A percentile compares a stretch with the other conserved stretches of the same genome.
Evolutionary conservation across 2,888 invertebrate species (phyloP).

Genomic region (Aradus depressus): DNA sequence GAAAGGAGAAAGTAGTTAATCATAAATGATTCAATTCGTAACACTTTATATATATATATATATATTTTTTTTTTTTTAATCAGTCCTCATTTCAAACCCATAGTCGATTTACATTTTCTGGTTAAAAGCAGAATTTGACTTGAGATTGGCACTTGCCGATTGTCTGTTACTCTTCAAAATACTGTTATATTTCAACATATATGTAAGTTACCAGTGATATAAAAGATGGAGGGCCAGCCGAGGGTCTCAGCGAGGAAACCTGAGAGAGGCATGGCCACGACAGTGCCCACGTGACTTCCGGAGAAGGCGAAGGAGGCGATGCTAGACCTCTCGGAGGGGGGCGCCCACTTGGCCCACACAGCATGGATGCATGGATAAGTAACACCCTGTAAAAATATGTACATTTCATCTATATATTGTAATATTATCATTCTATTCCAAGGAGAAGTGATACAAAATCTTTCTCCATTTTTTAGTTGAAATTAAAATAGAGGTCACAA

Average conservation of each 20-base stretch:
- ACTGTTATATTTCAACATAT: background rate
- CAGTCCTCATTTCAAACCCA: too few relatives aligned
- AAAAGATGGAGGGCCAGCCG: conserved; percentile 75
- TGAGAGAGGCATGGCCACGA: conserved; percentile 67
- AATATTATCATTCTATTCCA: background rate
- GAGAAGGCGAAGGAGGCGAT: conserved; percentile 74
- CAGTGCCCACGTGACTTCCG: conserved; percentile 76
- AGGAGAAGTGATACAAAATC: background rate
- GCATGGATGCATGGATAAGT: conserved; percentile 72
- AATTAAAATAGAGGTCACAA: too few relatives aligned
- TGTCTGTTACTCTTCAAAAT: background rate
- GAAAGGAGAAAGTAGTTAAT: too few relatives aligned
- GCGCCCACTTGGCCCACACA: conserved; percentile 75
- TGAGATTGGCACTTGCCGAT: background rate
- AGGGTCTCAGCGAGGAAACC: conserved; percentile 58
- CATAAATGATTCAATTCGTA: too few relatives aligned
- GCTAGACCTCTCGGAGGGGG: conserved; percentile 62
- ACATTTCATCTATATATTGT: background rate
- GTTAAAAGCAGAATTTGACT: too few relatives aligned
- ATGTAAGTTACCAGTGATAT: conserved; percentile 55
- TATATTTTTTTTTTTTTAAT: too few relatives aligned
- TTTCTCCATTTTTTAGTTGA: background rate
- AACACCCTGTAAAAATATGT: conserved; percentile 46
- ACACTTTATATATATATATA: too few relatives aligned
- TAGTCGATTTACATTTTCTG: too few relatives aligned